These are phyloP conservation scores for Thalassoma bifasciatum DNA, from an alignment of 2,113 vertebrate species.

Conservation along the genomic window DNA sequence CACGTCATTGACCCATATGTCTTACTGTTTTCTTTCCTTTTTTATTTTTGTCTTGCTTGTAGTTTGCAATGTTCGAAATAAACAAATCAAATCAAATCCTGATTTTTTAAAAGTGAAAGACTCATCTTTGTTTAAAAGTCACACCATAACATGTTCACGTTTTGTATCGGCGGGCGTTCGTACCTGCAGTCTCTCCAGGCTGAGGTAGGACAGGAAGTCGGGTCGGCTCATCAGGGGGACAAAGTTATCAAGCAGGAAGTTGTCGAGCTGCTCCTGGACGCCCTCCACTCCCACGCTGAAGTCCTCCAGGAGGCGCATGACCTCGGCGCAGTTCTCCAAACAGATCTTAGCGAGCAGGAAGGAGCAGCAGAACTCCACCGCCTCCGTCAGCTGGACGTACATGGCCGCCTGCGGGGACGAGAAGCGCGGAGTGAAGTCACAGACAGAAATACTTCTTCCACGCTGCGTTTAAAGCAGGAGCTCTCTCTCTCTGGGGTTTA, in stretches of 20 bases:
- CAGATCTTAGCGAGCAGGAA: slow-evolving; percentile 99
- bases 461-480: no score
- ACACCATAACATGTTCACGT: no score
- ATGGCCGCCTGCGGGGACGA: slow-evolving; percentile 87
- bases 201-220: slow-evolving; percentile 98
- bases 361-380: slow-evolving; percentile 99
- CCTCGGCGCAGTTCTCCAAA: slow-evolving; percentile 98
- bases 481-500: slow-evolving; percentile 10
- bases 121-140: no score
- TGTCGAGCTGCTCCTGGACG: slow-evolving; percentile 95
- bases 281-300: slow-evolving; percentile 98
- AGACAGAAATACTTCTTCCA: no score
- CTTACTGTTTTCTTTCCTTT: no score
- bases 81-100: no score
- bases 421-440: neutral
- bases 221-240: slow-evolving; percentile 97
- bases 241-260: slow-evolving; percentile 97
- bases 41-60: no score
- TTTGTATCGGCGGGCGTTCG: neutral
- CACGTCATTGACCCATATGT: no score
- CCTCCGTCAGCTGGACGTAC: slow-evolving; percentile 99
- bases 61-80: no score
- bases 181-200: slow-evolving; percentile 94
- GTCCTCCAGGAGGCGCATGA: slow-evolving; percentile 98
- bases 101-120: no score